Conservation (phyloP, 2,797 vertebrate genomes). For the Anguilla pacifica region DNA sequence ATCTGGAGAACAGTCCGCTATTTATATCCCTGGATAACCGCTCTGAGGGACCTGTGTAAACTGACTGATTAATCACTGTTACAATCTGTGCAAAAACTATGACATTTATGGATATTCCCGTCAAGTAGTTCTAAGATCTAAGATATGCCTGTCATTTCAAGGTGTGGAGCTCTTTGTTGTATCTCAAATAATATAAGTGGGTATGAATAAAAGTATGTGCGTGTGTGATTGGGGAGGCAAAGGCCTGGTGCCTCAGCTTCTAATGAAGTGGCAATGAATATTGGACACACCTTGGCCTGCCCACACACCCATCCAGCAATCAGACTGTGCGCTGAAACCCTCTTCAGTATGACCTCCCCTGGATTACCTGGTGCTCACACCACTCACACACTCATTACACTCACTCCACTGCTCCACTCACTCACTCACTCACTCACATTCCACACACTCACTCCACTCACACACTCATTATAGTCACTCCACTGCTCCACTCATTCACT, state of each 20-base stretch:
- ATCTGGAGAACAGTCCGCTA: neutral
- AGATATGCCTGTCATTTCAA: neutral
- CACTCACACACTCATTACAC: too few species aligned
- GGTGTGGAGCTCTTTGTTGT: neutral
- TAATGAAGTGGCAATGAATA: conserved; percentile 32
- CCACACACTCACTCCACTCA: too few species aligned
- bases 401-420: too few species aligned
- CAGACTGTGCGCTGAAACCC: too few species aligned
- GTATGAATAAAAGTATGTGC: conserved; percentile 28
- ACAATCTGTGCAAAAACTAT: neutral
- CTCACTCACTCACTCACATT: too few species aligned
- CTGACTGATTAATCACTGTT: neutral
- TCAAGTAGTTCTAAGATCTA: neutral
- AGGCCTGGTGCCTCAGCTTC: conserved; percentile 16
- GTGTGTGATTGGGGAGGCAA: conserved; percentile 36
- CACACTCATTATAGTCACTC: too few species aligned
- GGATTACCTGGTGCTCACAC: neutral
- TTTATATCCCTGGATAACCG: neutral
- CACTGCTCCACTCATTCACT: too few species aligned
- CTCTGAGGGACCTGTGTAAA: neutral
- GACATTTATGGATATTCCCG: neutral
- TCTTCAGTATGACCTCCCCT: neutral
- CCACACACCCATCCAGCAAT: too few species aligned
- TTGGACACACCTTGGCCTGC: neutral
- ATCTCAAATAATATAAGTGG: neutral